Evolutionary conservation across 2,113 vertebrate genomes (phyloP).

Genomic region (Struthio camelus): DNA sequence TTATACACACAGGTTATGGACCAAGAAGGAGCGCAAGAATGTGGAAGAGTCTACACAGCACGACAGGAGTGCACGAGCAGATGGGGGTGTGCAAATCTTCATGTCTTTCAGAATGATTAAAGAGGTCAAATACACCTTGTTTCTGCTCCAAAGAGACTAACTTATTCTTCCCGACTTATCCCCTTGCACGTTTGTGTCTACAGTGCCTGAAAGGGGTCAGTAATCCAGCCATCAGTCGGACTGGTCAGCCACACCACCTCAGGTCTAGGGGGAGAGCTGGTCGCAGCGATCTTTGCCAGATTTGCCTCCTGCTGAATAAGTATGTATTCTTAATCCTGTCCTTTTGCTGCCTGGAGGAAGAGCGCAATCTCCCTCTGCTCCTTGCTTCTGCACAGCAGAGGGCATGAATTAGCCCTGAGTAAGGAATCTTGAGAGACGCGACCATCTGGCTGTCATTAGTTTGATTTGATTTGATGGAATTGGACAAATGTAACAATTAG

Average conservation of each 20-base stretch:
- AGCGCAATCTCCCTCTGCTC: neutral
- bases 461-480: constrained; percentile 61
- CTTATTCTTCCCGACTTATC: neutral
- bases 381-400: neutral
- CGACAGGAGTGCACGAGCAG: rapidly evolving
- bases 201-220: rapidly evolving
- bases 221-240: neutral
- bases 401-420: constrained; percentile 7
- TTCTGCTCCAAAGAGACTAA: neutral
- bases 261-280: neutral
- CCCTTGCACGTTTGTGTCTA: neutral
- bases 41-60: neutral
- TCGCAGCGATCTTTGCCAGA: neutral
- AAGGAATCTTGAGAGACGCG: constrained; percentile 48
- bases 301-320: neutral
- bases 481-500: constrained; percentile 66
- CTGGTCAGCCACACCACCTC: neutral
- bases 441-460: constrained; percentile 60
- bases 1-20: rapidly evolving
- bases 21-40: neutral
- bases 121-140: neutral
- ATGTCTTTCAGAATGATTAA: neutral
- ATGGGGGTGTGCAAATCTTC: neutral
- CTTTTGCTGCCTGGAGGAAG: neutral
- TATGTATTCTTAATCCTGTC: neutral